These are phyloP conservation scores for Hartigia nigra DNA, from an alignment of 2,888 invertebrate genomes.

Conservation along the genomic window DNA sequence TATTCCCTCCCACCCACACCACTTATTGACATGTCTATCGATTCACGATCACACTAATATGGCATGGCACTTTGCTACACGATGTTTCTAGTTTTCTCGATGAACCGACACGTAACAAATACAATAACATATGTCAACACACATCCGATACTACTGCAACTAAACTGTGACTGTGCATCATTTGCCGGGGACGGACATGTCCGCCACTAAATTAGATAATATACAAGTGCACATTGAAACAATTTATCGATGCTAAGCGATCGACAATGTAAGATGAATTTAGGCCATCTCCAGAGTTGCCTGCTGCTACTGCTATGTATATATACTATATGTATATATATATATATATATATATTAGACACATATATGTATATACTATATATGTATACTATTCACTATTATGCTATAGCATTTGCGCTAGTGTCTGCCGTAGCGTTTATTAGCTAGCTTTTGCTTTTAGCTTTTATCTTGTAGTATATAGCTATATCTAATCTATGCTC, in stretches of 20 bases:
- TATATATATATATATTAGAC: slow-evolving; percentile 6
- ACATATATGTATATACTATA: slow-evolving; percentile 1
- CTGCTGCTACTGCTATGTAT: slow-evolving; percentile 46
- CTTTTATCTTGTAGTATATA: too few relatives aligned
- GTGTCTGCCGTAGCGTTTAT: too few relatives aligned
- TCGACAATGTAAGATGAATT: slow-evolving; percentile 58
- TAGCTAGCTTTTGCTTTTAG: too few relatives aligned
- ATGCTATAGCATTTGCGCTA: too few relatives aligned
- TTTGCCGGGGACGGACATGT: slow-evolving; percentile 34
- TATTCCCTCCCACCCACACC: too few relatives aligned
- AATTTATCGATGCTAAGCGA: slow-evolving; percentile 53
- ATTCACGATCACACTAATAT: slow-evolving; percentile 11
- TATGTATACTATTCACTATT: too few relatives aligned
- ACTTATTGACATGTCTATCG: slow-evolving; percentile 16
- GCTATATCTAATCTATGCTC: too few relatives aligned
- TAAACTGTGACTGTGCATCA: slow-evolving; percentile 42
- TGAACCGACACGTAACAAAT: not conserved
- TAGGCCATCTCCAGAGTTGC: slow-evolving; percentile 67
- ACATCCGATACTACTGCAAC: slow-evolving; percentile 11
- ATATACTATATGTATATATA: slow-evolving; percentile 9
- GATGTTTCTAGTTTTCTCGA: slow-evolving; percentile 29
- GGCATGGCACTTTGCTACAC: slow-evolving; percentile 38
- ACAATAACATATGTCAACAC: not conserved
- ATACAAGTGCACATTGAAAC: slow-evolving; percentile 49
- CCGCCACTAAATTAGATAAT: slow-evolving; percentile 40